A percentile compares a stretch with the other conserved stretches of the same genome.
These are phyloP conservation scores for Pituophis catenifer DNA, from an alignment of 2,113 vertebrate genomes.

Conservation along the genomic window DNA sequence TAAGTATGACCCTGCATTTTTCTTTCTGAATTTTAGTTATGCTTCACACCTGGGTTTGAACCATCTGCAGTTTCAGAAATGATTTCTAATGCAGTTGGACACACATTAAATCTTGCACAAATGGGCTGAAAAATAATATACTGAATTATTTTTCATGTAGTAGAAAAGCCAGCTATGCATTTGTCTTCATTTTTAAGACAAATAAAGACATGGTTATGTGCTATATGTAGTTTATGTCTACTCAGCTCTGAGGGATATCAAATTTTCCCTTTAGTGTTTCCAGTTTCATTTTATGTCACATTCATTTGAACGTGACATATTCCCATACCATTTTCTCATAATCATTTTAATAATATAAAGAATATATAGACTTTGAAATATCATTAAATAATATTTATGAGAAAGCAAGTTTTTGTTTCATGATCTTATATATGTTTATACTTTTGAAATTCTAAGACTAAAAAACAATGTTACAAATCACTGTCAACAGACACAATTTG, in stretches of 20 bases:
- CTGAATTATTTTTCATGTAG: neutral
- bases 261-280: rapidly evolving
- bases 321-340: neutral
- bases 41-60: neutral
- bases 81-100: neutral
- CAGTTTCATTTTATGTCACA: neutral
- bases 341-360: neutral
- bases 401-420: neutral
- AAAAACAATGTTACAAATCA: neutral
- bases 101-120: neutral
- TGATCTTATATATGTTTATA: rapidly evolving
- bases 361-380: neutral
- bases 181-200: neutral
- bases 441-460: neutral
- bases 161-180: neutral
- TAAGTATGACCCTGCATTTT: neutral
- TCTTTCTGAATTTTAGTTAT: neutral
- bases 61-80: neutral
- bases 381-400: neutral
- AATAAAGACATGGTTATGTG: neutral
- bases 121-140: neutral
- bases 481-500: neutral
- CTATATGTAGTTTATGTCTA: neutral
- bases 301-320: neutral
- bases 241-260: neutral